Percentiles rank a stretch among this genome's conserved stretches.
Evolutionary conservation across 35 echinoderm and acorn worm genomes (phyloP).

Genomic region (Stichopus chloronotus): DNA sequence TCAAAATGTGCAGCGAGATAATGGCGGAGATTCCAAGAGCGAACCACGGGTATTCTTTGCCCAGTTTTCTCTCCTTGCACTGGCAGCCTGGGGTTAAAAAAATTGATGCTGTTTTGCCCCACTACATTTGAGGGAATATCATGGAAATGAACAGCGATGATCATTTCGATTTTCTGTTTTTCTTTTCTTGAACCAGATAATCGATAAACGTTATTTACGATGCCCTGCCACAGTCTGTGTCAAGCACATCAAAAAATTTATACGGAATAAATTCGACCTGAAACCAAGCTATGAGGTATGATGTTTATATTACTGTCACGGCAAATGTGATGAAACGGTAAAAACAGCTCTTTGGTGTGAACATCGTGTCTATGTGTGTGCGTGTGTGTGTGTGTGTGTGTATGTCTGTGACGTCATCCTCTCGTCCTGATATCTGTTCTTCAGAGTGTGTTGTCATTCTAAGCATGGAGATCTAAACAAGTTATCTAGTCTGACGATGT

Average conservation of each 20-base stretch:
- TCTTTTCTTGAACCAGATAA: slow-evolving; percentile 1
- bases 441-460: too few relatives aligned
- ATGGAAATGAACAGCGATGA: not conserved
- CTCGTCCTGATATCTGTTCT: not conserved
- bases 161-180: not conserved
- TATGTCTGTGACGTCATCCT: not conserved
- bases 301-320: not conserved
- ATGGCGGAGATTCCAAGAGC: too few relatives aligned
- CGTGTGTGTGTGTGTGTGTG: not conserved
- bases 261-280: slow-evolving; percentile 70
- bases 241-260: slow-evolving; percentile 70
- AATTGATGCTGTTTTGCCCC: too few relatives aligned
- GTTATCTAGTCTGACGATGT: too few relatives aligned
- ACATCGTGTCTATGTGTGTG: not conserved
- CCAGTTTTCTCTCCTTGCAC: too few relatives aligned
- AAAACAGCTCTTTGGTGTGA: not conserved
- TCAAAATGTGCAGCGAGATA: too few relatives aligned
- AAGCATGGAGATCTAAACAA: too few relatives aligned
- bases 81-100: too few relatives aligned
- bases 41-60: too few relatives aligned
- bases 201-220: slow-evolving; percentile 63
- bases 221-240: slow-evolving; percentile 62
- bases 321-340: not conserved
- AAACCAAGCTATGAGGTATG: slow-evolving; percentile 57
- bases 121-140: too few relatives aligned